Percentiles rank a stretch among this genome's conserved stretches.
Conservation (phyloP, 2,113 vertebrate genomes). For the Mixornis gularis region DNA sequence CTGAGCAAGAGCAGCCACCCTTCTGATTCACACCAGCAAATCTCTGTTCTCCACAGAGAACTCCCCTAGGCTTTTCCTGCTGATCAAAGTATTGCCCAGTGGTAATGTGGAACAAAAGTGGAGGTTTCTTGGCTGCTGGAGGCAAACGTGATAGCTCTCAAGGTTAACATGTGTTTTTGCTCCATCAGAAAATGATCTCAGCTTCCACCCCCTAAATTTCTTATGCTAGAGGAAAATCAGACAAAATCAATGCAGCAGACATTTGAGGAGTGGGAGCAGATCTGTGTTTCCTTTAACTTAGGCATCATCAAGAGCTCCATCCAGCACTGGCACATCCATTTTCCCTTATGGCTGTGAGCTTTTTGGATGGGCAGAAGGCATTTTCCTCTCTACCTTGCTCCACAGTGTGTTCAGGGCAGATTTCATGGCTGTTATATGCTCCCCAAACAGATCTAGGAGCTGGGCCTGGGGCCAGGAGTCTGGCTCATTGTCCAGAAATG, state of each 20-base stretch:
- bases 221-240: background rate
- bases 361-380: background rate
- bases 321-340: background rate
- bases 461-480: conserved; percentile 12
- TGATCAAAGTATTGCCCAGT: background rate
- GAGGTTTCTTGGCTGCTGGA: background rate
- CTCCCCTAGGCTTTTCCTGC: background rate
- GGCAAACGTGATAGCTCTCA: background rate
- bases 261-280: background rate
- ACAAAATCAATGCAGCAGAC: background rate
- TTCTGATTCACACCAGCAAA: background rate
- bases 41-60: background rate
- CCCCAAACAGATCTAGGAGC: background rate
- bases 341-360: background rate
- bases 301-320: background rate
- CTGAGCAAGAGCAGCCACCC: background rate
- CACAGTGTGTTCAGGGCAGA: background rate
- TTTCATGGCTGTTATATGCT: background rate
- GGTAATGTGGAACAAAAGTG: conserved; percentile 1
- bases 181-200: conserved; percentile 59
- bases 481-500: conserved; percentile 8
- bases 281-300: background rate
- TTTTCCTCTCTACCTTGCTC: background rate
- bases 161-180: conserved; percentile 42
- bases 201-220: background rate